Percentiles rank a stretch among this genome's conserved stretches.
Evolutionary conservation across 2,888 invertebrate genomes (phyloP).

Genomic region (Epinotia bilunana): DNA sequence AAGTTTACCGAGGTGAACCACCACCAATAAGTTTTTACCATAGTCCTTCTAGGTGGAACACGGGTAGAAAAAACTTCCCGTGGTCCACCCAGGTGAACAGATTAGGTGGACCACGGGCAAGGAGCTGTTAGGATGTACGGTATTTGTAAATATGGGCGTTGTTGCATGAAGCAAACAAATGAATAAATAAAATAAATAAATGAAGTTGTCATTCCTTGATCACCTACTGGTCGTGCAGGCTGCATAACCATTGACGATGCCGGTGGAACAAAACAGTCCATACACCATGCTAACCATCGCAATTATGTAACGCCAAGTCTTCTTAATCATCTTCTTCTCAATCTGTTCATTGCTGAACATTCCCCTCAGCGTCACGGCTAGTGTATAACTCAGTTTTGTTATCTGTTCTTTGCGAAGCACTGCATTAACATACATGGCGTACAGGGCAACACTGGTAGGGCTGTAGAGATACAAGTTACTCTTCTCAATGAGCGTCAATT

Average conservation of each 20-base stretch:
- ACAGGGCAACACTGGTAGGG: conserved; percentile 57
- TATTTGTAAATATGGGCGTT: no score
- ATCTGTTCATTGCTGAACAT: conserved; percentile 58
- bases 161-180: no score
- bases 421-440: conserved; percentile 49
- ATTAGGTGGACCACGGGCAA: no score
- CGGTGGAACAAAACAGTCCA: neutral
- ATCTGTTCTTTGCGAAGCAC: conserved; percentile 50
- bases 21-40: no score
- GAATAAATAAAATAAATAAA: neutral
- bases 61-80: no score
- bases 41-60: no score
- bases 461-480: conserved; percentile 54
- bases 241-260: neutral
- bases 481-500: conserved; percentile 50
- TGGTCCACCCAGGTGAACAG: no score
- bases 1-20: no score
- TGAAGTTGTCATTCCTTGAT: no score
- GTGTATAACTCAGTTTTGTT: conserved; percentile 50
- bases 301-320: conserved; percentile 50
- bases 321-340: conserved; percentile 61
- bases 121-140: no score
- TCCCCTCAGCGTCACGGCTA: conserved; percentile 55
- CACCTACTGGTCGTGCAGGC: conserved; percentile 2
- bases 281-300: conserved; percentile 48